Conservation (phyloP, 2,888 invertebrate genomes). For the Sycophila texana region DNA sequence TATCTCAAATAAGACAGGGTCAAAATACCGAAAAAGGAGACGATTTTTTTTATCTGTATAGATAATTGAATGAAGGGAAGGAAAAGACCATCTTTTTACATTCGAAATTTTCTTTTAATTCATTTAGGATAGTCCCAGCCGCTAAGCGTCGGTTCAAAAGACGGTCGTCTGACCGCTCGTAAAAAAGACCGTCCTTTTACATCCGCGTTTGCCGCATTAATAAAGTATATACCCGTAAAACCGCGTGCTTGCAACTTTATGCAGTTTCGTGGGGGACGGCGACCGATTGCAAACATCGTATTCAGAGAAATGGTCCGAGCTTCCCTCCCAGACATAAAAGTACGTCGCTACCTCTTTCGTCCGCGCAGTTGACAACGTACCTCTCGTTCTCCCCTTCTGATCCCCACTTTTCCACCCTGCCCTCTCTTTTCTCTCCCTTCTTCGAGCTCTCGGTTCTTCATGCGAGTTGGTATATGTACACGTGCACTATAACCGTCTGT, state of each 20-base stretch:
- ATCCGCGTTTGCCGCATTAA: no score
- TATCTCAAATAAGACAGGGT: no score
- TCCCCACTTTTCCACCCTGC: not conserved
- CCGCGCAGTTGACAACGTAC: not conserved
- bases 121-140: no score
- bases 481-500: not conserved
- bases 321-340: constrained; percentile 10
- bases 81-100: no score
- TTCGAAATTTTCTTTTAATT: no score
- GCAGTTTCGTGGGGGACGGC: not conserved
- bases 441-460: not conserved
- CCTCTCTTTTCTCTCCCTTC: not conserved
- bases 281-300: constrained; percentile 29
- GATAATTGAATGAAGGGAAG: no score
- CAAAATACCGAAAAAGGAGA: no score
- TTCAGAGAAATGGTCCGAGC: constrained; percentile 23
- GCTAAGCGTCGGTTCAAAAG: no score
- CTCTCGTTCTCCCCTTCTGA: not conserved
- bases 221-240: not conserved
- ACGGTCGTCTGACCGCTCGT: no score
- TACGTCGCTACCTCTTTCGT: not conserved
- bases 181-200: no score
- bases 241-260: not conserved
- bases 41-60: no score
- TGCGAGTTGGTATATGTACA: not conserved